phyloP scores from a whole-genome alignment of 92 coral and sea anemone genomes.

The Parazoanthus swiftii region DNA sequence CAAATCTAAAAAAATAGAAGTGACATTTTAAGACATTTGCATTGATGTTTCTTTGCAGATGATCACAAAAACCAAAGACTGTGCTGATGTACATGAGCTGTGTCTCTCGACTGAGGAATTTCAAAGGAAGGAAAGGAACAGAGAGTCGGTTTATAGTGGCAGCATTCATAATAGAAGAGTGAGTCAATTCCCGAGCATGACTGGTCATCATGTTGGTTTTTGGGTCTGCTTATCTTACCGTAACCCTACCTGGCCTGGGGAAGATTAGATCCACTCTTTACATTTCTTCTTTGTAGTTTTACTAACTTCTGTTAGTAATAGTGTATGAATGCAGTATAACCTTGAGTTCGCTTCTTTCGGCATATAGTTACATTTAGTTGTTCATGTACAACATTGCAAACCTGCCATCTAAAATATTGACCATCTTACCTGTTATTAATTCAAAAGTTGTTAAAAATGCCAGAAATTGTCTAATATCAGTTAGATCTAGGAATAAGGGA shows the following conservation, averaged over 20 bases:
- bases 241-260: too few relatives aligned
- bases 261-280: too few relatives aligned
- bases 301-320: too few relatives aligned
- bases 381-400: too few relatives aligned
- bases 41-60: slow-evolving; percentile 56
- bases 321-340: neutral
- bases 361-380: too few relatives aligned
- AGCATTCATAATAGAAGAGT: slow-evolving; percentile 93
- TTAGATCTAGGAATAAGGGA: too few relatives aligned
- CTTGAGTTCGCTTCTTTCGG: neutral
- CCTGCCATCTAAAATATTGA: too few relatives aligned
- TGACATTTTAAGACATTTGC: neutral
- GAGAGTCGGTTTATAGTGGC: slow-evolving; percentile 94
- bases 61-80: slow-evolving; percentile 90
- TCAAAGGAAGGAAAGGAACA: slow-evolving; percentile 90
- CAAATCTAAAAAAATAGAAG: neutral
- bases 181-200: neutral
- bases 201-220: too few relatives aligned
- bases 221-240: too few relatives aligned
- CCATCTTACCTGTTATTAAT: too few relatives aligned
- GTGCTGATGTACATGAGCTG: slow-evolving; percentile 93
- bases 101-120: slow-evolving; percentile 95
- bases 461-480: too few relatives aligned
- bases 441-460: too few relatives aligned
- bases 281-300: neutral